Conservation (phyloP, 2,113 vertebrate genomes). For the Xiphorhynchus elegans region DNA sequence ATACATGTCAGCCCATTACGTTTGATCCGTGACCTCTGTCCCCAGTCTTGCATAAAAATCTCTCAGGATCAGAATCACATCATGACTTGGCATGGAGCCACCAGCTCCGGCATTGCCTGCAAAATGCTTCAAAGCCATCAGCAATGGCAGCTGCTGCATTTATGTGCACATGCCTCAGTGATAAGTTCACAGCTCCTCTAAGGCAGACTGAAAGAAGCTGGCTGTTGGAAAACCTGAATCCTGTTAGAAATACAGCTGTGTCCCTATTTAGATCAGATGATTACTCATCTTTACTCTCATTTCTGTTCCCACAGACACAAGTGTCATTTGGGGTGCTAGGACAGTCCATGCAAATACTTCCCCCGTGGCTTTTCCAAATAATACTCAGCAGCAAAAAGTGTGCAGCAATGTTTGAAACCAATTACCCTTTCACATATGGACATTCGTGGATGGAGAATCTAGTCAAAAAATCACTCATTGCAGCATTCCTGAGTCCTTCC, state of each 20-base stretch:
- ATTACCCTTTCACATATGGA: not conserved
- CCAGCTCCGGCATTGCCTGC: constrained; percentile 21
- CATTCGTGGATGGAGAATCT: not conserved
- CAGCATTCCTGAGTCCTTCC: not conserved
- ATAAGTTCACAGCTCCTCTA: constrained; percentile 49
- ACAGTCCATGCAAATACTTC: not conserved
- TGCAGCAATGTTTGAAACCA: not conserved
- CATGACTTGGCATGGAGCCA: constrained; percentile 43
- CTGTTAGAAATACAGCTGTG: constrained; percentile 56
- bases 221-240: constrained; percentile 9
- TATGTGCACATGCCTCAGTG: constrained; percentile 14
- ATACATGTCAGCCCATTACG: constrained; percentile 65
- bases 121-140: constrained; percentile 46
- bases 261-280: constrained; percentile 10
- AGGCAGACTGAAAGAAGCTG: constrained; percentile 21
- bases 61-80: constrained; percentile 51
- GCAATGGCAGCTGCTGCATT: constrained; percentile 50
- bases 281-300: constrained; percentile 3
- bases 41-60: constrained; percentile 60
- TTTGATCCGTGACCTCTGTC: constrained; percentile 65
- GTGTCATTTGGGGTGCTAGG: not conserved
- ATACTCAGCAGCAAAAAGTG: not conserved
- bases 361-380: not conserved
- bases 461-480: not conserved
- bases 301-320: constrained; percentile 4